Conservation (phyloP, 2,113 vertebrate genomes). For the Chaetura pelagica region DNA sequence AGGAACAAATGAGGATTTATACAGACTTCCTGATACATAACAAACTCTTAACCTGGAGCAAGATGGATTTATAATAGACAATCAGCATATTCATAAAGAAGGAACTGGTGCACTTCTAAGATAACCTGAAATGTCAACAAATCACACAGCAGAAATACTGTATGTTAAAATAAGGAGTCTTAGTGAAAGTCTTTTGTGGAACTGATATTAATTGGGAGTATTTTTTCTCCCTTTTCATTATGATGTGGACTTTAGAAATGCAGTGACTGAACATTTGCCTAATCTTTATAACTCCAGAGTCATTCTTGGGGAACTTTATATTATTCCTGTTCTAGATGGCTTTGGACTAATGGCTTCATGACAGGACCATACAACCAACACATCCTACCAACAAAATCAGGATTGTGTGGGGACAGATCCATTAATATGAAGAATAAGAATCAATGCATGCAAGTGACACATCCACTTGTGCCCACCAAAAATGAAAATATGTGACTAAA, state of each 20-base stretch:
- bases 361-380: not conserved
- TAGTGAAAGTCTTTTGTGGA: not conserved
- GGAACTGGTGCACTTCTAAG: not conserved
- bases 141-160: not conserved
- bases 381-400: not conserved
- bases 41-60: not conserved
- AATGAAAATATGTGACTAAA: conserved; percentile 19
- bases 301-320: not conserved
- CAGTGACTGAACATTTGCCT: not conserved
- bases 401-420: not conserved
- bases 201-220: not conserved
- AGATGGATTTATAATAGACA: not conserved
- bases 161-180: not conserved
- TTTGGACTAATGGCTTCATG: not conserved
- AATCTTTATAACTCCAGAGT: not conserved
- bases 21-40: not conserved
- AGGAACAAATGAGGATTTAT: not conserved
- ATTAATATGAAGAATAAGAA: not conserved
- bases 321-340: not conserved
- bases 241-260: not conserved
- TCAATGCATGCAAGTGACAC: not conserved
- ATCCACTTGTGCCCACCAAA: not conserved
- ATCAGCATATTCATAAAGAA: conserved; percentile 22
- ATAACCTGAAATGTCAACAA: conserved; percentile 1
- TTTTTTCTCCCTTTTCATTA: not conserved